Evolutionary conservation across 2,113 vertebrate genomes (phyloP), one percentile per base, ranked within the genome.

Genomic region (Psephotus haematonotus): DNA sequence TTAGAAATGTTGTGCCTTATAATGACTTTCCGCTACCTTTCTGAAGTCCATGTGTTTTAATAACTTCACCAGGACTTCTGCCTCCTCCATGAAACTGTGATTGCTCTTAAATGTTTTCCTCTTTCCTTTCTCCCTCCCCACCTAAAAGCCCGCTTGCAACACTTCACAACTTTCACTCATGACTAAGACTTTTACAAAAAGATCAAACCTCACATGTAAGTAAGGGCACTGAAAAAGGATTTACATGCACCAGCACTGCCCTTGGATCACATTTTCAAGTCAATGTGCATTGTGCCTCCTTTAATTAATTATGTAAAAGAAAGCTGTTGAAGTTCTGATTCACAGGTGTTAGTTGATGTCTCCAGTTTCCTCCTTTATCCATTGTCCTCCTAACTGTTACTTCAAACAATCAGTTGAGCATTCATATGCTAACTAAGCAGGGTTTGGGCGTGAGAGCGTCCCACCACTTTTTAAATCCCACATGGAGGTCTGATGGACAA

Each of bases 301-400:
- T 96, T 95, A 97, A 97, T 96, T 97, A 96, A 95, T 95, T 92
- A 94, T 23, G 76, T 96, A 95, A 97, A 92, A 95, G 86, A 96
- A 97, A 88, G 96, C 80, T 92, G 95, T 85, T 92, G 86, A 96
- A 88, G 75, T 82, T 70, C 89, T 94, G 96, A 97, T 97, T 97
- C 92, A 96, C 92, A 97, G 97, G 93, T 97, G 95, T 96, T 97
- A 57, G 67, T 64, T 92, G 90, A 37, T 68, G 80, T 92, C 90
- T 97, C 88, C 76, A 96, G 68, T 86, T 93, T 88, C 90, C 53
- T 88, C 57, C 88, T 98, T 97, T 95, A 92, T 82, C 55, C n/a
- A 85, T 82, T 97, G 90, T 96, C 75, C 84, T 91, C 82, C 78
- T 97, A 97, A 97, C 94, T 97, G 93, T 97, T 96, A 95, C 93